These are phyloP conservation scores for Dilophus febrilis DNA, from an alignment of 2,888 invertebrate genomes.

Conservation along the genomic window DNA sequence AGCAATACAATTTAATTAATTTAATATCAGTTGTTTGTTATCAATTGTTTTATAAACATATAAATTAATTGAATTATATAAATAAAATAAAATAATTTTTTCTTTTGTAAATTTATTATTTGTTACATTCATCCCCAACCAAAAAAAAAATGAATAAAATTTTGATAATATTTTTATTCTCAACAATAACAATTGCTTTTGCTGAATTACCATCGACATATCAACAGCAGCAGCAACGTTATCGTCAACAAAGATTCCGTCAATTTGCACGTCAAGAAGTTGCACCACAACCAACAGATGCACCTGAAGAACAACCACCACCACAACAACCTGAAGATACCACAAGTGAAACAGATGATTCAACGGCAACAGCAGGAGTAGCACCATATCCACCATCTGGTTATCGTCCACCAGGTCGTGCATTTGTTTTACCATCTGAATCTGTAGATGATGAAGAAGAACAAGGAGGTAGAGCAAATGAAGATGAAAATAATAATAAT, in stretches of 20 bases:
- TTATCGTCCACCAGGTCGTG: not conserved
- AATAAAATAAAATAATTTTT: no score
- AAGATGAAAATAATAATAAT: not conserved
- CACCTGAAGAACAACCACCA: not conserved
- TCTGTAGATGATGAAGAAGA: no score
- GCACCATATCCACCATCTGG: not conserved
- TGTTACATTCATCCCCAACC: no score
- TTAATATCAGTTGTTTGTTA: conserved; percentile 5
- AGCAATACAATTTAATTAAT: not conserved
- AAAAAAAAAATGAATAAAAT: conserved; percentile 2
- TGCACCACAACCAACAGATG: not conserved
- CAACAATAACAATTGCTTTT: not conserved
- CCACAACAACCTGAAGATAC: not conserved
- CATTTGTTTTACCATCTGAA: not conserved
- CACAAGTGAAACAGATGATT: not conserved
- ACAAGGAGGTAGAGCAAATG: not conserved
- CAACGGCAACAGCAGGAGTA: not conserved
- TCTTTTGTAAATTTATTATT: no score
- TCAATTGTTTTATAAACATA: no score
- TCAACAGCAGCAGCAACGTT: conserved; percentile 1
- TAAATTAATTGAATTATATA: no score
- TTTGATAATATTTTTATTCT: not conserved
- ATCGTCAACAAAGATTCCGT: no score
- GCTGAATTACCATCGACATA: conserved; percentile 1
- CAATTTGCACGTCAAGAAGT: not conserved